These are phyloP conservation scores for Actinia equina DNA, from an alignment of 64 coral and sea anemone species.

Conservation along the genomic window DNA sequence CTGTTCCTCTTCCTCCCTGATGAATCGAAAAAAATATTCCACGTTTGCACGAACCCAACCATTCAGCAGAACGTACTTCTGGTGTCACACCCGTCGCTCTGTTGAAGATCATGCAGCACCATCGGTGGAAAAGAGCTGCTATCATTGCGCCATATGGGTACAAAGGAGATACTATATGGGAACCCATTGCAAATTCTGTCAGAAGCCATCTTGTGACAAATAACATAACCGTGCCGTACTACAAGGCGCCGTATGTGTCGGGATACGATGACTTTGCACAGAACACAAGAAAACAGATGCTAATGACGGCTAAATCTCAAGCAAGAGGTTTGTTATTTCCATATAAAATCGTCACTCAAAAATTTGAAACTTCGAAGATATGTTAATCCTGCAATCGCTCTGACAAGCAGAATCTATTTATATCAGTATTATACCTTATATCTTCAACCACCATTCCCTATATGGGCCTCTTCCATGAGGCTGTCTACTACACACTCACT, in stretches of 20 bases:
- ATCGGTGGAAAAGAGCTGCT: constrained; percentile 63
- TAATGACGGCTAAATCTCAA: constrained; percentile 31
- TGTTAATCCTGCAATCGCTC: too few relatives aligned
- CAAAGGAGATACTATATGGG: constrained; percentile 57
- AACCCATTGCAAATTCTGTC: constrained; percentile 46
- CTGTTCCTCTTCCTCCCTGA: constrained; percentile 56
- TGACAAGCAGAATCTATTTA: too few relatives aligned
- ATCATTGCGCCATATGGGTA: constrained; percentile 47
- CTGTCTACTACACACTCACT: too few relatives aligned
- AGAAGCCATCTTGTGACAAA: constrained; percentile 22
- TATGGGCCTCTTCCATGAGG: too few relatives aligned
- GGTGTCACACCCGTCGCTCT: constrained; percentile 40
- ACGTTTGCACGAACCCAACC: constrained; percentile 80
- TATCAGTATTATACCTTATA: too few relatives aligned
- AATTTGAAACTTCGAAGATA: background rate
- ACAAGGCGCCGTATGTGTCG: constrained; percentile 5
- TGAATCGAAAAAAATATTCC: constrained; percentile 40
- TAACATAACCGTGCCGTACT: constrained; percentile 25
- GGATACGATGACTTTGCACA: background rate
- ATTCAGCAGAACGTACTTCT: constrained; percentile 73
- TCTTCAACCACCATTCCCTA: too few relatives aligned
- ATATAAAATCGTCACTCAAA: background rate
- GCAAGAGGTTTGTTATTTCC: constrained; percentile 54
- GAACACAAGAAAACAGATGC: background rate
- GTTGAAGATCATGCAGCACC: constrained; percentile 43